Percentiles rank a stretch among this genome's conserved stretches.
Evolutionary conservation across 2,797 vertebrate genomes (phyloP).

Genomic region (Oreochromis grahami): DNA sequence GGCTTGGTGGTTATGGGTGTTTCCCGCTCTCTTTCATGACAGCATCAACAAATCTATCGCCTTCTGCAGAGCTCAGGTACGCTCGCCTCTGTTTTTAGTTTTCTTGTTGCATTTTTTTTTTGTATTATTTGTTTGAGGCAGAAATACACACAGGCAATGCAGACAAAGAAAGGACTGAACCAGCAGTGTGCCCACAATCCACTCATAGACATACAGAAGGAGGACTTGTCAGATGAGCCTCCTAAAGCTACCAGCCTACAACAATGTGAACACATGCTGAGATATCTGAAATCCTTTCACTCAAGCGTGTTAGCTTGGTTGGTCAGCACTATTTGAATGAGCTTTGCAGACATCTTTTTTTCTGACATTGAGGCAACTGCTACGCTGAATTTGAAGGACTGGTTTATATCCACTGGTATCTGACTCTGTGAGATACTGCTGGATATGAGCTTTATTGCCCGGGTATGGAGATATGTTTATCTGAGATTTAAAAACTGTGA

Average conservation of each 20-base stretch:
- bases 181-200: slow-evolving; percentile 11
- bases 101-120: background rate
- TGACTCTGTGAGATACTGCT: background rate
- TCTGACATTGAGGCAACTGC: background rate
- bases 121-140: background rate
- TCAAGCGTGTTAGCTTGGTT: background rate
- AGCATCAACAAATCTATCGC: background rate
- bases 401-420: background rate
- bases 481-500: background rate
- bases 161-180: slow-evolving; percentile 35
- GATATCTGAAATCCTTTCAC: slow-evolving; percentile 24
- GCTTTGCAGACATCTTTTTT: background rate
- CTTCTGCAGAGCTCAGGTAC: background rate
- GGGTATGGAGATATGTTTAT: background rate
- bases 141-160: background rate
- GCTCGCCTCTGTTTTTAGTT: background rate
- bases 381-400: background rate
- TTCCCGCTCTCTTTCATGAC: background rate
- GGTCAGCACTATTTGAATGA: slow-evolving; percentile 39
- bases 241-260: slow-evolving; percentile 11
- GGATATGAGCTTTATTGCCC: background rate
- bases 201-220: background rate
- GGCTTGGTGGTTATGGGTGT: background rate
- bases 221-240: slow-evolving; percentile 4
- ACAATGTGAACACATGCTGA: slow-evolving; percentile 1